phyloP scores from a whole-genome alignment of 2,888 invertebrate genomes.

The Herminia tarsipennalis region DNA sequence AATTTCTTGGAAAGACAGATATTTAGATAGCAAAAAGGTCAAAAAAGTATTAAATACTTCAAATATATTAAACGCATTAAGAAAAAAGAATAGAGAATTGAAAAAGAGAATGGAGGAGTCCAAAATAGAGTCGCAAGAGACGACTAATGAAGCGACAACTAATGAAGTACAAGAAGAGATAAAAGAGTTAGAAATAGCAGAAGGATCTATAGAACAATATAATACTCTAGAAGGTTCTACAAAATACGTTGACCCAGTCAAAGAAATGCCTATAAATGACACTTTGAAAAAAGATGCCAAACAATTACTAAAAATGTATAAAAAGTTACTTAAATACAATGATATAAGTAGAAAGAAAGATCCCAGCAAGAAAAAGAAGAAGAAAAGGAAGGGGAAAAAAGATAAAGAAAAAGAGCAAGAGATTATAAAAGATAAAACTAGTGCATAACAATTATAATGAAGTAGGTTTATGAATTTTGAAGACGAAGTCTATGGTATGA shows the following conservation, averaged over 20 bases:
- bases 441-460: too few species aligned
- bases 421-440: neutral
- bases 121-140: neutral
- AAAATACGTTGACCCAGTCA: constrained; percentile 68
- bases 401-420: constrained; percentile 15
- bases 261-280: constrained; percentile 40
- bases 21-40: constrained; percentile 86
- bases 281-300: constrained; percentile 78
- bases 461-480: too few species aligned
- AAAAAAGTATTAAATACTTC: constrained; percentile 84
- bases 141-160: constrained; percentile 1
- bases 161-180: constrained; percentile 40
- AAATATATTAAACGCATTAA: constrained; percentile 85
- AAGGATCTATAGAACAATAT: constrained; percentile 85
- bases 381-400: constrained; percentile 51
- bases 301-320: constrained; percentile 79
- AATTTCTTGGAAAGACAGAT: constrained; percentile 86
- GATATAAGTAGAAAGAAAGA: constrained; percentile 63
- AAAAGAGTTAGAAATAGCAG: constrained; percentile 46
- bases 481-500: too few species aligned
- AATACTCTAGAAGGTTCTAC: constrained; percentile 72
- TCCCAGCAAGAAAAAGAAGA: constrained; percentile 68
- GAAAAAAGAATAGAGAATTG: constrained; percentile 84
- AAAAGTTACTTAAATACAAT: constrained; percentile 73
- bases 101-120: constrained; percentile 65